Evolutionary conservation across 1,140 invertebrate species (phyloP).

Genomic region (Lucilia sericata): DNA sequence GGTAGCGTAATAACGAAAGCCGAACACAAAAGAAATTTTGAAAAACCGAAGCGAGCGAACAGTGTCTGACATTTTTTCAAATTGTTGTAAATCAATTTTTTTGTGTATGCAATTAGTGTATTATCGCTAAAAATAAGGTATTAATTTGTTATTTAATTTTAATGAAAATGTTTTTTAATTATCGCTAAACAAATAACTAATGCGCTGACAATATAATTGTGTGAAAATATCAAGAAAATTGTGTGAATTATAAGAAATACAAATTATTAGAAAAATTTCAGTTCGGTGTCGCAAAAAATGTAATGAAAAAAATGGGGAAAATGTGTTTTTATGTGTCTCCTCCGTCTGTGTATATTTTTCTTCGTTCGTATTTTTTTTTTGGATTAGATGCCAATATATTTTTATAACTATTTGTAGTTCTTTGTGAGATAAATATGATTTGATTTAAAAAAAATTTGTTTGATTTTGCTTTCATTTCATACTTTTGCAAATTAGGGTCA

Average conservation of each 20-base stretch:
- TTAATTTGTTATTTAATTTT: constrained; percentile 38
- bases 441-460: neutral
- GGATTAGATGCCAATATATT: neutral
- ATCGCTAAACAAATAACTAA: neutral
- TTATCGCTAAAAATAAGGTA: constrained; percentile 55
- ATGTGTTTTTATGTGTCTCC: constrained; percentile 40
- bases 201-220: neutral
- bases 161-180: neutral
- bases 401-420: neutral
- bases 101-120: constrained; percentile 64
- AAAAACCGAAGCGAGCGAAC: constrained; percentile 61
- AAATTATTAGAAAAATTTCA: neutral
- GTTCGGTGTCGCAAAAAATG: constrained; percentile 2
- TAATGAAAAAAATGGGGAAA: neutral
- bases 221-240: neutral
- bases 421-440: neutral
- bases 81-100: constrained; percentile 65
- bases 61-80: constrained; percentile 42
- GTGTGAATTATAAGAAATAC: neutral
- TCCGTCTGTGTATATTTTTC: constrained; percentile 7
- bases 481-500: constrained; percentile 3
- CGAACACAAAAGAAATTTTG: constrained; percentile 49
- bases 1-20: constrained; percentile 51
- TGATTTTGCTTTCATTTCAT: neutral
- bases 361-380: neutral